Evolutionary conservation across 2,888 invertebrate genomes (phyloP).

Genomic region (Strigamia transsilvanica): DNA sequence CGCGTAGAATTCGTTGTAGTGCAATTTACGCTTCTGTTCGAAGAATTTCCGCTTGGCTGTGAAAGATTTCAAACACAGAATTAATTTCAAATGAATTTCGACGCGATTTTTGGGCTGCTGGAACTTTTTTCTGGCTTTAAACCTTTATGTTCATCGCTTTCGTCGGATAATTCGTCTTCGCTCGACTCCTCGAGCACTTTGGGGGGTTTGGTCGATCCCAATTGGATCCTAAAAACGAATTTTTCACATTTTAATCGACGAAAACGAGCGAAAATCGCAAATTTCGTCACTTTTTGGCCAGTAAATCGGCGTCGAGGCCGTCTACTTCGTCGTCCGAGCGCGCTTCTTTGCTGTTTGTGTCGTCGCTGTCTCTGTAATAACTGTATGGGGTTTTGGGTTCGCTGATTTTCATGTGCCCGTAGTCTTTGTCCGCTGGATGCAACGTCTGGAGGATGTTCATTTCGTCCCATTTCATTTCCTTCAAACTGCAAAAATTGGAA

Average conservation of each 20-base stretch:
- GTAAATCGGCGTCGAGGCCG: conserved; percentile 72
- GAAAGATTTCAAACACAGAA: conserved; percentile 57
- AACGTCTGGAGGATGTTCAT: conserved; percentile 98
- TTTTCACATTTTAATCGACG: too few relatives aligned
- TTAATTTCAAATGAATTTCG: neutral
- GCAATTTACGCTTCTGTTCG: conserved; percentile 91
- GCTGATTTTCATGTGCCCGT: conserved; percentile 98
- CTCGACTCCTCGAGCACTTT: conserved; percentile 66
- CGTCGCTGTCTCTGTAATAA: conserved; percentile 67
- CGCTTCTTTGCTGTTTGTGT: conserved; percentile 60
- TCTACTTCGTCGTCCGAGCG: conserved; percentile 70
- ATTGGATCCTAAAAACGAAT: conserved; percentile 53
- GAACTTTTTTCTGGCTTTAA: conserved; percentile 4
- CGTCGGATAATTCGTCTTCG: conserved; percentile 70
- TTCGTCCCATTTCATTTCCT: conserved; percentile 89
- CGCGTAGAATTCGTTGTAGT: conserved; percentile 97
- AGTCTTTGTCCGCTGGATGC: conserved; percentile 97
- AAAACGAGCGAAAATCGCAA: conserved; percentile 50
- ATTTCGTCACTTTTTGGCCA: conserved; percentile 75
- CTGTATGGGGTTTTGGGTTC: conserved; percentile 97
- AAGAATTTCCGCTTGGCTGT: conserved; percentile 79
- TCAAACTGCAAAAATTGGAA: neutral
- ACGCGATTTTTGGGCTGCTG: neutral
- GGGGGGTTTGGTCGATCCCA: conserved; percentile 59
- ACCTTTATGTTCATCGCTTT: conserved; percentile 72